Base-by-base conservation (phyloP, 2,113 vertebrate species). In the Sterna hirundo region DNA sequence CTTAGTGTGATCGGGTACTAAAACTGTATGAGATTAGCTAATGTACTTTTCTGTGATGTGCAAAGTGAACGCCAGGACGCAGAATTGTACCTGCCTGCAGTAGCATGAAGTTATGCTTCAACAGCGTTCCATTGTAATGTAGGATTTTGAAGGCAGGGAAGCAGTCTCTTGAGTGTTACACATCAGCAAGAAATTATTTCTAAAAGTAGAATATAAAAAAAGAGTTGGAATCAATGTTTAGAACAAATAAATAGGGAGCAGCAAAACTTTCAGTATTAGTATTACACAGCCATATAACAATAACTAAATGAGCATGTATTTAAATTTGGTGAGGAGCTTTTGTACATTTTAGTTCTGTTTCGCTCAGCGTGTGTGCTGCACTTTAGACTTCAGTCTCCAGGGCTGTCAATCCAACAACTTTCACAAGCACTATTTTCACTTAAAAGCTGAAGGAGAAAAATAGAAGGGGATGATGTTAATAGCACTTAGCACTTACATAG, bases 391-490 rank as follows among this genome's bases (percentile, higher is more conserved):
- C 92, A 84, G 92, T 95, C 93, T 97, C 44, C 32, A 65, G 75
- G 80, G 85, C 95, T 97, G 95, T 97, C 97, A 97, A 87, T 97
- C 92, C 93, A 87, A 40, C 80, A 96, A 92, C 81, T 94, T 97
- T 83, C 81, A 75, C 58, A 89, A 88, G 76, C 49, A 9, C 83
- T 94, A 32, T 72, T 81, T 66, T 96, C 79, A 69, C 87, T 97
- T 96, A 94, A 93, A 95, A 94, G 64, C 79, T 83, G 92, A 86
- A 77, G 66, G 47, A 93, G 93, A 93, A 84, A 93, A 96, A 72
- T 76, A 93, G 84, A 91, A 96, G 76, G 84, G 52, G 66, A 61
- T 87, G 83, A 94, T 96, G 92, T 90, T 97, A 94, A 93, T 89
- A 95, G 89, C 83, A 93, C 80, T 94, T 93, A 92, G 80, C 83